Evolutionary conservation across 2,797 vertebrate genomes (phyloP), one percentile per base, ranked within the genome.

Genomic region (Brachyrhaphis roseni): DNA sequence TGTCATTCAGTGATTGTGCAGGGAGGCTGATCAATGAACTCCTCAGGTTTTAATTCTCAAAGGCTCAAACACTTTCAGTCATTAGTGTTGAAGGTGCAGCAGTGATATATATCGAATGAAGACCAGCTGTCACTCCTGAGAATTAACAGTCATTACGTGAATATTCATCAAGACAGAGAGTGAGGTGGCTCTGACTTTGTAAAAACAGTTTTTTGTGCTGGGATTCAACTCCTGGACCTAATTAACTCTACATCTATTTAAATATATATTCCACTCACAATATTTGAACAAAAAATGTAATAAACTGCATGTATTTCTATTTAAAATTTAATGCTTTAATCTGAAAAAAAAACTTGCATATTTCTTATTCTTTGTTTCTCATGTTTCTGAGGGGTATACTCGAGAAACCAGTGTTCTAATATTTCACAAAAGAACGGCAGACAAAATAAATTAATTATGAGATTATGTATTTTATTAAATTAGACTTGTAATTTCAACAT

Each of bases 101-200:
- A 80, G 64, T 82, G 72, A 79, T 79, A 83, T 75, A 81, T 74
- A 82, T 68, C 78, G 75, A 86, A 91, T 89, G 93, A 92, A 90
- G 82, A 75, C 89, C 90, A 94, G 91, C 93, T 95, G 93, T 91
- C 92, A 86, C 82, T 86, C 70, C 36, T 77, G 34, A 82, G 78
- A 64, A 81, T 77, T 77, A 87, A 90, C 82, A 80, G 78, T 90
- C 80, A 88, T 28, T 51, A 70, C 78, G 88, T 93, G 79, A 93
- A 95, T 93, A 92, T 93, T 91, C 87, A 94, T 87, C 71, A 59
- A 20, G 82, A 82, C 43, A 80, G 45, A 83, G 49, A 85, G 80
- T 1, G 11, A 90, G 87, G 86, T 86, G 81, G 87, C 57, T 31
- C 77, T 78, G 74, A 81, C 74, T 85, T 84, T 86, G 36, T 39